These are phyloP conservation scores for Campylorhamphus procurvoides DNA, from an alignment of 2,113 vertebrate species.

Conservation along the genomic window DNA sequence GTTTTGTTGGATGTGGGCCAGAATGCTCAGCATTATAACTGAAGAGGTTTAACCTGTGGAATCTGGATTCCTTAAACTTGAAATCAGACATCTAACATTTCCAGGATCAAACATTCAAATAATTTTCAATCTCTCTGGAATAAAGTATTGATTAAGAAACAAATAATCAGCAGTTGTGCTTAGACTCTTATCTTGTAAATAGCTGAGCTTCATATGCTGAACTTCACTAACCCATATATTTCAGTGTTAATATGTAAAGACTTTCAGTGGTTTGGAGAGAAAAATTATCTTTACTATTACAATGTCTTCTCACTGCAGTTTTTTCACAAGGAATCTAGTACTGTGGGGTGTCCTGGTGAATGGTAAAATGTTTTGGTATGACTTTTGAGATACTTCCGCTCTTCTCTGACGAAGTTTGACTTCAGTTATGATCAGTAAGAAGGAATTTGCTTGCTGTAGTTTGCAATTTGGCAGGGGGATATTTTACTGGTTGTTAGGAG, in stretches of 20 bases:
- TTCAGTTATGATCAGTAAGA: neutral
- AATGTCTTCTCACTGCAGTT: neutral
- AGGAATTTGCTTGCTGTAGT: neutral
- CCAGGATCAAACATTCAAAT: slow-evolving; percentile 29
- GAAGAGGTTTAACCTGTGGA: slow-evolving; percentile 29
- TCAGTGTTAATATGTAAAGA: neutral
- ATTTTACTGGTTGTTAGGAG: slow-evolving; percentile 22
- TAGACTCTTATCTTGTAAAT: neutral
- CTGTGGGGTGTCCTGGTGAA: neutral
- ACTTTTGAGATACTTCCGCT: neutral
- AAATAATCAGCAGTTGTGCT: neutral
- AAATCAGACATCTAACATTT: slow-evolving; percentile 31
- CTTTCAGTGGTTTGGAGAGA: neutral
- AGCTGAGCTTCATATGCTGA: neutral
- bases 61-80: slow-evolving; percentile 15
- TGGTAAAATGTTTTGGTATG: neutral
- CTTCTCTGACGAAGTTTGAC: neutral
- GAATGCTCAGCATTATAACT: neutral
- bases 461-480: slow-evolving; percentile 10
- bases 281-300: neutral
- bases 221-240: neutral
- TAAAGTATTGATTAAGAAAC: slow-evolving; percentile 36
- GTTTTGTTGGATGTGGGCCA: slow-evolving; percentile 45
- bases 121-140: neutral
- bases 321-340: neutral